Conservation (phyloP, 1,140 invertebrate species). For the Marisa cornuarietis region DNA sequence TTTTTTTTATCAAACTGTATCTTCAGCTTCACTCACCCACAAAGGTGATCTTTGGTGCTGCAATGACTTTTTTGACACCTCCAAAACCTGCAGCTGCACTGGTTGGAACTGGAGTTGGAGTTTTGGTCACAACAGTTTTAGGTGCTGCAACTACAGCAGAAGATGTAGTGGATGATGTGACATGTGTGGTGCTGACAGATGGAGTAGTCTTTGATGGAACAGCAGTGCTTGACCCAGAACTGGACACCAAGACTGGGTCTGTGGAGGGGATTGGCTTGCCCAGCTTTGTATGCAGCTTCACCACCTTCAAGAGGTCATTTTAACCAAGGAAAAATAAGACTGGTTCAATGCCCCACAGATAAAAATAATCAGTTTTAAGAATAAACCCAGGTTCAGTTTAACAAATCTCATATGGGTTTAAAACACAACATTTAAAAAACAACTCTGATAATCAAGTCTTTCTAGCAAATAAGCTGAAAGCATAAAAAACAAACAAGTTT, state of each 20-base stretch:
- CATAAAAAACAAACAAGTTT: no score
- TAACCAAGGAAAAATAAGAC: not conserved
- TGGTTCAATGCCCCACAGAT: no score
- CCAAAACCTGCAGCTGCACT: constrained; percentile 18
- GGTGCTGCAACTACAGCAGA: not conserved
- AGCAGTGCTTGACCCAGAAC: constrained; percentile 34
- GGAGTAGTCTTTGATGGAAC: constrained; percentile 38
- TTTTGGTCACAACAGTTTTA: constrained; percentile 37
- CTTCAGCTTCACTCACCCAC: constrained; percentile 71
- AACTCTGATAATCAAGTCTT: no score
- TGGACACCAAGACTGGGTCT: constrained; percentile 78
- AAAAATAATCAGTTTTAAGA: no score
- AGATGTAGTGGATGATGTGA: constrained; percentile 17
- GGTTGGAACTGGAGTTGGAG: constrained; percentile 49
- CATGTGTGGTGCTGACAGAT: not conserved
- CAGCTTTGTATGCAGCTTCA: constrained; percentile 94
- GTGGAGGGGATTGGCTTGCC: constrained; percentile 97
- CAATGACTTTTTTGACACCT: constrained; percentile 70
- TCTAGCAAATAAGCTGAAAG: no score
- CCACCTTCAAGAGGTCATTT: constrained; percentile 71
- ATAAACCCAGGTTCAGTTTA: not conserved
- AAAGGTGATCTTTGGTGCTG: constrained; percentile 89
- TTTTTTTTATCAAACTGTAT: not conserved
- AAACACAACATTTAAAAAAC: not conserved
- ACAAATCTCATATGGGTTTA: not conserved